These are phyloP conservation scores for Hyles vespertilio DNA, from an alignment of 1,140 invertebrate species.

Conservation along the genomic window DNA sequence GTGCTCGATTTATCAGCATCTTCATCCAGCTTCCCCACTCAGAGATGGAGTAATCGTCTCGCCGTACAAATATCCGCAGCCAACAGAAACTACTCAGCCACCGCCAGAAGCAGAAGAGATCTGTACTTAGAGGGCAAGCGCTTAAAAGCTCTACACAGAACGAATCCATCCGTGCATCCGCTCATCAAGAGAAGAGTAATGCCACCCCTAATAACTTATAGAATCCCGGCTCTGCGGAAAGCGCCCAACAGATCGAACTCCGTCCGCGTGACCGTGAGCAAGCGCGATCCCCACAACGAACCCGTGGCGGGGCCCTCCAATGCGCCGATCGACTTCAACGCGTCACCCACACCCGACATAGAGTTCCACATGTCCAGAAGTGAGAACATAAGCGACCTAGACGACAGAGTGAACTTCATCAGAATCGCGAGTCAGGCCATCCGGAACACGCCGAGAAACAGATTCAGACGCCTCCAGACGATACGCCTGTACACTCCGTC, in stretches of 20 bases:
- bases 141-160: slow-evolving; percentile 59
- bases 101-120: slow-evolving; percentile 58
- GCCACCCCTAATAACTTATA: slow-evolving; percentile 51
- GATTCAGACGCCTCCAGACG: slow-evolving; percentile 56
- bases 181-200: slow-evolving; percentile 47
- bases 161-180: slow-evolving; percentile 62
- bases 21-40: slow-evolving; percentile 17
- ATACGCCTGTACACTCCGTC: slow-evolving; percentile 61
- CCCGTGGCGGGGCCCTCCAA: slow-evolving; percentile 50
- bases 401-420: slow-evolving; percentile 58
- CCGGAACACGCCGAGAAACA: slow-evolving; percentile 50
- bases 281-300: slow-evolving; percentile 26
- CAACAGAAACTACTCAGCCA: slow-evolving; percentile 64
- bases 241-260: slow-evolving; percentile 29
- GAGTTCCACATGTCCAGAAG: slow-evolving; percentile 17
- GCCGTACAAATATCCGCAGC: slow-evolving; percentile 68
- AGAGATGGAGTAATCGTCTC: slow-evolving; percentile 60
- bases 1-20: slow-evolving; percentile 15
- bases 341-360: slow-evolving; percentile 22
- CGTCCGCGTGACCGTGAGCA: slow-evolving; percentile 17
- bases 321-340: slow-evolving; percentile 9
- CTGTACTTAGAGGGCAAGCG: slow-evolving; percentile 58
- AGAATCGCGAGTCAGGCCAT: slow-evolving; percentile 61
- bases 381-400: slow-evolving; percentile 48
- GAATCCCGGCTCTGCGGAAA: slow-evolving; percentile 53